Evolutionary conservation across 2,113 vertebrate genomes (phyloP).

Genomic region (Ailurus styani): DNA sequence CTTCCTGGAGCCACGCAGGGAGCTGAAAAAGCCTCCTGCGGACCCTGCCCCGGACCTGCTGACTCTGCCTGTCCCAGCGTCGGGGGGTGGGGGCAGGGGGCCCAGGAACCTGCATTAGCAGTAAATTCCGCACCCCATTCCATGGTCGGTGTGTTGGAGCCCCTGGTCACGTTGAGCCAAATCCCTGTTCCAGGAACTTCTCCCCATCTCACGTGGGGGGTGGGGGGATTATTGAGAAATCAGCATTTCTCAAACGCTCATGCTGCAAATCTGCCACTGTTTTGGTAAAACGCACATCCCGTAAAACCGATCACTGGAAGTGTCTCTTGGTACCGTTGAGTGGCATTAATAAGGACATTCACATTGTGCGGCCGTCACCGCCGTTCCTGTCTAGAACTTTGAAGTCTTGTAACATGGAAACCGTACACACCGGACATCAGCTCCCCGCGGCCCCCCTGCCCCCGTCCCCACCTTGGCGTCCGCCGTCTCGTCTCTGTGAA

Average conservation of each 20-base stretch:
- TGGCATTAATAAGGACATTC: not conserved
- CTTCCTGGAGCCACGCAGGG: not conserved
- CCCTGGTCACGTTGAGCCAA: not conserved
- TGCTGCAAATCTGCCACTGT: not conserved
- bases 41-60: not conserved
- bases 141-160: not conserved
- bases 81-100: rapidly evolving
- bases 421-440: not conserved
- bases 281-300: not conserved
- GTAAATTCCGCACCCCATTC: not conserved
- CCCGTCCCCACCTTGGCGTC: not conserved
- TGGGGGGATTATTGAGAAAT: not conserved
- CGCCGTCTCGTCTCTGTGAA: rapidly evolving
- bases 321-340: not conserved
- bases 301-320: not conserved
- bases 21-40: not conserved
- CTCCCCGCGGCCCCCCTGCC: rapidly evolving
- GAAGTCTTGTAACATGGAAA: not conserved
- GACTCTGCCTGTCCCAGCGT: not conserved
- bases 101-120: not conserved
- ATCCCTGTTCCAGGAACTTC: not conserved
- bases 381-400: not conserved
- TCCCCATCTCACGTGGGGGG: not conserved
- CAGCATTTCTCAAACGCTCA: not conserved
- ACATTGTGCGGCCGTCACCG: rapidly evolving